These are phyloP conservation scores for Burhinus oedicnemus DNA, from an alignment of 2,113 vertebrate species.

Conservation along the genomic window DNA sequence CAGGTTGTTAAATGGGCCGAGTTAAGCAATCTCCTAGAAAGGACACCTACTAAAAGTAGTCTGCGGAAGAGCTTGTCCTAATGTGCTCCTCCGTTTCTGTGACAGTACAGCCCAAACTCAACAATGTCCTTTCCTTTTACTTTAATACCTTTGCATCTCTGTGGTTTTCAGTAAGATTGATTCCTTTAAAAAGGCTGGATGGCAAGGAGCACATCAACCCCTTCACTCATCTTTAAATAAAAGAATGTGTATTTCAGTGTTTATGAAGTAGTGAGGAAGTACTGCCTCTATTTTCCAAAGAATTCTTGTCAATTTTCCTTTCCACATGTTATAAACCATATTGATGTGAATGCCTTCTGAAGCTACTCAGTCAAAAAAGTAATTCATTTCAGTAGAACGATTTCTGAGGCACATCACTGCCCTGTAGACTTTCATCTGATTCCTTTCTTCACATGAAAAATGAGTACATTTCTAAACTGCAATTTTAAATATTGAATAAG, in stretches of 20 bases:
- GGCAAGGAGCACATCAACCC: conserved; percentile 43
- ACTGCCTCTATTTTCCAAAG: conserved; percentile 60
- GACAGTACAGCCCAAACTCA: neutral
- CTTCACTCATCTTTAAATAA: conserved; percentile 66
- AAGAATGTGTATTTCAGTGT: conserved; percentile 42
- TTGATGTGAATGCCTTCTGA: conserved; percentile 55
- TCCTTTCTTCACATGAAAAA: conserved; percentile 61
- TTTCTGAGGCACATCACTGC: conserved; percentile 61
- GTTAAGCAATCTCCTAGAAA: conserved; percentile 64
- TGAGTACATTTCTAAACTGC: conserved; percentile 37
- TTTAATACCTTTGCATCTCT: conserved; percentile 49
- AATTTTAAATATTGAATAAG: conserved; percentile 70
- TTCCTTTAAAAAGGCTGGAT: conserved; percentile 50
- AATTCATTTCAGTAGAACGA: conserved; percentile 60
- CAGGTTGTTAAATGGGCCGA: conserved; percentile 70
- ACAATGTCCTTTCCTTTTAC: conserved; percentile 24
- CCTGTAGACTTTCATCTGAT: conserved; percentile 53
- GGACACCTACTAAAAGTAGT: conserved; percentile 47
- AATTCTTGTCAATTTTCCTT: conserved; percentile 63
- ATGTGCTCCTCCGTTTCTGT: neutral
- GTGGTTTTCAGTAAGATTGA: conserved; percentile 55
- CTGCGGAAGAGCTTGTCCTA: conserved; percentile 27
- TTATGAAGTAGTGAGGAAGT: conserved; percentile 59
- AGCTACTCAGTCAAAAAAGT: conserved; percentile 68
- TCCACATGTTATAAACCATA: conserved; percentile 52